phyloP scores from a whole-genome alignment of 1,140 invertebrate genomes.

The Drosophila orosa region DNA sequence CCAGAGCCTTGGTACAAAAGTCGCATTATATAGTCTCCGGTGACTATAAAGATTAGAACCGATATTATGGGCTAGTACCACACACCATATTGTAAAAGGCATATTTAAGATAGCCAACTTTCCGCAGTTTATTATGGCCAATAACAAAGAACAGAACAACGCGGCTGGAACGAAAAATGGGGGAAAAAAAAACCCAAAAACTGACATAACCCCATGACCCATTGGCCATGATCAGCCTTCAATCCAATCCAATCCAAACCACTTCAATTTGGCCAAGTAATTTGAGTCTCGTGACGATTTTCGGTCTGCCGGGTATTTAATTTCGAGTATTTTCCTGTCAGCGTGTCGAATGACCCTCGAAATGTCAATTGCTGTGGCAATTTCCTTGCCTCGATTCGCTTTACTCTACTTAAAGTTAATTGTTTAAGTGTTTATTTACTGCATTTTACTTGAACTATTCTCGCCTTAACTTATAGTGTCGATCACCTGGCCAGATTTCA shows the following conservation, averaged over 20 bases:
- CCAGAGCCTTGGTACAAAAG: slow-evolving; percentile 64
- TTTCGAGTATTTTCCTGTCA: slow-evolving; percentile 48
- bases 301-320: slow-evolving; percentile 23
- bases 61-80: slow-evolving; percentile 71
- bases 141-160: slow-evolving; percentile 23
- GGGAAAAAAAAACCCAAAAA: slow-evolving; percentile 32
- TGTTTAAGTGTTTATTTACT: slow-evolving; percentile 47
- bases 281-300: slow-evolving; percentile 34
- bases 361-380: slow-evolving; percentile 46
- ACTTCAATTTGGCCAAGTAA: slow-evolving; percentile 33
- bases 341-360: slow-evolving; percentile 46
- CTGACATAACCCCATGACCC: slow-evolving; percentile 46
- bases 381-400: slow-evolving; percentile 27
- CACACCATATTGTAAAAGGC: slow-evolving; percentile 58
- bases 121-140: slow-evolving; percentile 49
- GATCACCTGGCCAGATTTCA: slow-evolving; percentile 36
- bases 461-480: slow-evolving; percentile 29
- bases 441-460: slow-evolving; percentile 41
- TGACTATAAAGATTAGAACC: slow-evolving; percentile 68
- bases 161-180: neutral
- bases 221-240: slow-evolving; percentile 34
- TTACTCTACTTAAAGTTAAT: slow-evolving; percentile 34
- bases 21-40: slow-evolving; percentile 57
- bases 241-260: slow-evolving; percentile 19
- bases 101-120: slow-evolving; percentile 73